Base-by-base conservation (phyloP, 1,140 invertebrate species). In the Drosophila kanapiae region DNA sequence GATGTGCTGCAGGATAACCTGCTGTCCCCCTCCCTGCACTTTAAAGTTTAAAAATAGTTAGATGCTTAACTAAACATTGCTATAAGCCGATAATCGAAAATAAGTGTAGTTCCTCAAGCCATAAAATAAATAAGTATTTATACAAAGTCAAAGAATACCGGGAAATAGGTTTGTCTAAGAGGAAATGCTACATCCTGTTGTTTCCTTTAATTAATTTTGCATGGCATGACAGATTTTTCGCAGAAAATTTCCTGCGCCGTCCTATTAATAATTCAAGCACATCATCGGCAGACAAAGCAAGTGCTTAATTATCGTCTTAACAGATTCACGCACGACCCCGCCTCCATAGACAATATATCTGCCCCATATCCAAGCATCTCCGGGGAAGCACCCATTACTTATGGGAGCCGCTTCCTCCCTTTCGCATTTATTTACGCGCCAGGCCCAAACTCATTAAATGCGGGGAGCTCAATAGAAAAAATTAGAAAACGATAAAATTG, bases 401-500 rank as follows among this genome's bases (percentile, higher is more conserved):
- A 72, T 80, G 64, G 59, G 54, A 72, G 38, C 27, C 43, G 23
- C 62, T 38, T 33, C 51, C 65, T 81, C 58, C 69, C 58, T 64
- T 87, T 74, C 58, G 78, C 84, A 85, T 85, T 81, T 80, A 70
- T 79, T 65, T 75, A 58, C 67, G 33, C 63, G 48, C 37, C 68
- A 58, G 59, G 67, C 37, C 37, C 48, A 84, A 71, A 75, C 85
- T 81, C 85, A 84, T 88, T 84, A 84, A 60, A 68, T 40, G 71
- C 51, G 69, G 53, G 54, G 45, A 59, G 63, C 64, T 58, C 64
- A 83, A 77, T 69, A 53, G 71, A 80, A 86, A 85, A 90, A 88
- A 88, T 88, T 88, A 88, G 84, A 88, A 88, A 88, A 90, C 81
- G 84, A 88, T 88, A 90, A 88, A 88, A 88, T 85, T 88, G 81